These are phyloP conservation scores for Tamandua tetradactyla DNA, from an alignment of 2,797 vertebrate genomes.

Conservation along the genomic window DNA sequence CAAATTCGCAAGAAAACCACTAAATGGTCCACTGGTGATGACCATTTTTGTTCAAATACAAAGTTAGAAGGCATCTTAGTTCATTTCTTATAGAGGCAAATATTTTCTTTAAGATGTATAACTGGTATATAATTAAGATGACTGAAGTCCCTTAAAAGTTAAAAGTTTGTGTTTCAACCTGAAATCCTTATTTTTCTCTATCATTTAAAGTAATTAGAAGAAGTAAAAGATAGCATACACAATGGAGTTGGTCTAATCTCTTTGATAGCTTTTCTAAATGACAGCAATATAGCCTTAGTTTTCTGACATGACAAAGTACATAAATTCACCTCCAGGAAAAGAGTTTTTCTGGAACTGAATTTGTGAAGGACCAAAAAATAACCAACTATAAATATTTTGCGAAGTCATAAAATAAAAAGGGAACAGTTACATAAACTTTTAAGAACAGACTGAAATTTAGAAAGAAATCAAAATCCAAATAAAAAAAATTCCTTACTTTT, in stretches of 20 bases:
- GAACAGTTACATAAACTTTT: constrained; percentile 62
- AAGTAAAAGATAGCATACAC: neutral
- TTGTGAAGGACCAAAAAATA: constrained; percentile 60
- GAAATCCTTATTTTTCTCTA: constrained; percentile 48
- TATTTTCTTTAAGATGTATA: constrained; percentile 33
- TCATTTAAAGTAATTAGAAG: constrained; percentile 30
- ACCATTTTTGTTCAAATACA: constrained; percentile 30
- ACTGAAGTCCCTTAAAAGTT: constrained; percentile 9
- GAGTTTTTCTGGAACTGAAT: constrained; percentile 43
- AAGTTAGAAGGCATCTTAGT: constrained; percentile 27
- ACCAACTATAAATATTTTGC: constrained; percentile 63
- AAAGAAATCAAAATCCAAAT: constrained; percentile 61
- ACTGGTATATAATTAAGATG: neutral
- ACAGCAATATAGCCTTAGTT: constrained; percentile 12
- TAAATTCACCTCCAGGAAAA: constrained; percentile 40
- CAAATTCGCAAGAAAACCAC: neutral
- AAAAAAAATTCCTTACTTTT: constrained; percentile 86
- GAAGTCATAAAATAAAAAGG: constrained; percentile 52
- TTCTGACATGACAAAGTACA: constrained; percentile 60
- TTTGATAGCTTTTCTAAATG: constrained; percentile 55
- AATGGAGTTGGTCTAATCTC: neutral
- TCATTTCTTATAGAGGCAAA: constrained; percentile 22
- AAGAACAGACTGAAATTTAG: constrained; percentile 57
- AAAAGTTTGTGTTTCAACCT: constrained; percentile 44
- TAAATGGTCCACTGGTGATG: neutral